These are phyloP conservation scores for Hyles lineata DNA, from an alignment of 2,888 invertebrate species.

Conservation along the genomic window DNA sequence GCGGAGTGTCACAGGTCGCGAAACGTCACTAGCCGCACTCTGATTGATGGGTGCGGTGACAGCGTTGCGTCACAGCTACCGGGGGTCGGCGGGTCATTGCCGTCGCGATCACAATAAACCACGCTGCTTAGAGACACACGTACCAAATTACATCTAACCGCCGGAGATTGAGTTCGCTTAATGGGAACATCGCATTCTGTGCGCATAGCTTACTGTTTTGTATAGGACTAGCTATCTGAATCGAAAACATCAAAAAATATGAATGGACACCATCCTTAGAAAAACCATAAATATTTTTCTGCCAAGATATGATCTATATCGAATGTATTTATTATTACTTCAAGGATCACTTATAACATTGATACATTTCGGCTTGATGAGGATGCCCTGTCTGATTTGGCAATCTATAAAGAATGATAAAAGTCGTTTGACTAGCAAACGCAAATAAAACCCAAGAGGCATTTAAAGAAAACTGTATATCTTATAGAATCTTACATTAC, in stretches of 20 bases:
- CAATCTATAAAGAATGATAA: not conserved
- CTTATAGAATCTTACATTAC: not conserved
- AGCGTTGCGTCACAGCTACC: constrained; percentile 67
- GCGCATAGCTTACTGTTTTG: not conserved
- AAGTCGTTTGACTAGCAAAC: not conserved
- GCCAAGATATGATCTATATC: too few species aligned
- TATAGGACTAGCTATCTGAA: not conserved
- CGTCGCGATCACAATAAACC: constrained; percentile 70
- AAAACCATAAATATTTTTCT: too few species aligned
- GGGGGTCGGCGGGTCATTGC: constrained; percentile 79
- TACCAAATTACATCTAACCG: constrained; percentile 54
- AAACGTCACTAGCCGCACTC: constrained; percentile 69
- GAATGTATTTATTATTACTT: too few species aligned
- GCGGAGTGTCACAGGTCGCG: constrained; percentile 56
- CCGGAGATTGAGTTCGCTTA: constrained; percentile 39
- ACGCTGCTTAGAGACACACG: constrained; percentile 48
- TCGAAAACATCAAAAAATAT: not conserved
- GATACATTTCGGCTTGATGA: not conserved
- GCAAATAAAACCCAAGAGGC: not conserved
- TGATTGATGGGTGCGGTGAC: constrained; percentile 81
- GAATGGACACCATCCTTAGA: not conserved
- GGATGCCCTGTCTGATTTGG: not conserved
- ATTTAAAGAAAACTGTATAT: not conserved
- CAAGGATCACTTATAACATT: too few species aligned
- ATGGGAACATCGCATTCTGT: not conserved